phyloP scores from a whole-genome alignment of 2,797 vertebrate genomes.

The Darevskia mixta region DNA sequence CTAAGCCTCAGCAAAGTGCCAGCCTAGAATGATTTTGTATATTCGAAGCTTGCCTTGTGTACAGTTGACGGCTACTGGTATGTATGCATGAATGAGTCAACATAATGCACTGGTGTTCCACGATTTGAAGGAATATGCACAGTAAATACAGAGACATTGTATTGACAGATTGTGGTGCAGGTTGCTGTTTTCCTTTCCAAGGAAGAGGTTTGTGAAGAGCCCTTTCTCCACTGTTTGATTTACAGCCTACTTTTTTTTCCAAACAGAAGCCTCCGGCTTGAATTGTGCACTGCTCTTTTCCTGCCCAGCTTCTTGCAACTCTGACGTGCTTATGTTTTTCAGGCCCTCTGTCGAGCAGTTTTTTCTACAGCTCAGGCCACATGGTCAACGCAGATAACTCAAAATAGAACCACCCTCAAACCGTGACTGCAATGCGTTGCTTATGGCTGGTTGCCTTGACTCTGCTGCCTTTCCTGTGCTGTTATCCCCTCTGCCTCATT shows the following conservation, averaged over 20 bases:
- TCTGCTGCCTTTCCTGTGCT: not conserved
- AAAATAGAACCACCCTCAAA: not conserved
- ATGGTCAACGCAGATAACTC: not conserved
- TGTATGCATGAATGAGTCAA: constrained; percentile 11
- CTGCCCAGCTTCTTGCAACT: not conserved
- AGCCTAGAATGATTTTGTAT: not conserved
- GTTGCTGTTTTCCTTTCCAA: not conserved
- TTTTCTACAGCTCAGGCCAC: not conserved
- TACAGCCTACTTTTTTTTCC: not conserved
- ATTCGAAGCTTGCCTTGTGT: not conserved
- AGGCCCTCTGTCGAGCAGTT: not conserved
- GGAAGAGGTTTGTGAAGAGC: not conserved
- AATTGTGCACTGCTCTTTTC: not conserved
- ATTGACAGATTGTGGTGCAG: not conserved
- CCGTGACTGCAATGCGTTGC: not conserved
- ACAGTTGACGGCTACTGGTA: not conserved
- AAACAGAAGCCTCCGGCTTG: constrained; percentile 2
- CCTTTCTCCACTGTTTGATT: not conserved
- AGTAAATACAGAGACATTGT: not conserved
- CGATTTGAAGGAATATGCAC: not conserved
- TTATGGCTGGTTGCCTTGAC: not conserved
- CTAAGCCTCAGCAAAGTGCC: not conserved
- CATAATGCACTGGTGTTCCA: not conserved
- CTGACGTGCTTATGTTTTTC: not conserved
- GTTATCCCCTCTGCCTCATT: not conserved